Conservation (phyloP, 2,113 vertebrate species). For the Camelus dromedarius region DNA sequence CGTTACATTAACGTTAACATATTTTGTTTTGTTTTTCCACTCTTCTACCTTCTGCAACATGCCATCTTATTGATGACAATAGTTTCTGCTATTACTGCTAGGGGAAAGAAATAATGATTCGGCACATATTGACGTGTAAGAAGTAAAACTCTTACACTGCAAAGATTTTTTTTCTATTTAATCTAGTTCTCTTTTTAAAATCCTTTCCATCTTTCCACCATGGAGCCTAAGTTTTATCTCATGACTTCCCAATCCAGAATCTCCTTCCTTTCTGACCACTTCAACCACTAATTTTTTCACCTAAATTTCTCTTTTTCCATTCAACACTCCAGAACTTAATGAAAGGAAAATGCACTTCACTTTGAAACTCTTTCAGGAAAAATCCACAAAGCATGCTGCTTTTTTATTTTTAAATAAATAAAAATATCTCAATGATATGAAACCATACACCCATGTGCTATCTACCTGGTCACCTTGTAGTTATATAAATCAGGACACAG, state of each 20-base stretch:
- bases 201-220: background rate
- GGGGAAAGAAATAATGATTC: background rate
- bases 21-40: background rate
- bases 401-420: background rate
- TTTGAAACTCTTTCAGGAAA: background rate
- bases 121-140: background rate
- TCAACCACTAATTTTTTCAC: background rate
- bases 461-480: background rate
- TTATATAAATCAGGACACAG: constrained; percentile 29
- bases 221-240: background rate
- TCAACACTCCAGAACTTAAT: background rate
- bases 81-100: background rate
- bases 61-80: background rate
- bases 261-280: background rate
- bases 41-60: background rate
- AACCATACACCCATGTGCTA: background rate
- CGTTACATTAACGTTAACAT: background rate
- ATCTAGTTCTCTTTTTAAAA: background rate
- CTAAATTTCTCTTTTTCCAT: background rate
- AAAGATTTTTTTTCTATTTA: background rate
- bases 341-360: background rate
- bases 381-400: background rate
- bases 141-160: background rate
- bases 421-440: background rate
- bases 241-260: background rate